Percentiles rank a stretch among this genome's conserved stretches.
These are phyloP conservation scores for Poliocrania exsul DNA, from an alignment of 2,797 vertebrate genomes.

Conservation along the genomic window DNA sequence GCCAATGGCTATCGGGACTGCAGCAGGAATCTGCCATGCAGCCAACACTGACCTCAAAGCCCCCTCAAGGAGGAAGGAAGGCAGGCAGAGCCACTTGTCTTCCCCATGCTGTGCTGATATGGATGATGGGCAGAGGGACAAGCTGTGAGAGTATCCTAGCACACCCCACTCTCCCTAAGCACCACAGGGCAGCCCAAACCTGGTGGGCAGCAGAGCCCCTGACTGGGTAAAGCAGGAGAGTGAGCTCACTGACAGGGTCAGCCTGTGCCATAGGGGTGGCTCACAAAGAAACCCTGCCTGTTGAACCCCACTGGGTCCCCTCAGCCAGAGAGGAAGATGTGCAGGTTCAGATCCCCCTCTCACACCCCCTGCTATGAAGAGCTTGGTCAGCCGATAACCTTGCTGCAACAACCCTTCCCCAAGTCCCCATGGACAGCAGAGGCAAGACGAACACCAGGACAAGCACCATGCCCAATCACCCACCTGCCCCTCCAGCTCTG, in stretches of 20 bases:
- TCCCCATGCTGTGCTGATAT: fast-evolving
- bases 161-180: neutral
- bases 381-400: fast-evolving
- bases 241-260: fast-evolving
- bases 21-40: neutral
- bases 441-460: neutral
- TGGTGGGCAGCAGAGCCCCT: neutral
- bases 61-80: neutral
- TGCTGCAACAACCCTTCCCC: neutral
- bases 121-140: neutral
- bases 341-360: neutral
- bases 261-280: neutral
- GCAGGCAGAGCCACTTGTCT: neutral
- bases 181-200: fast-evolving
- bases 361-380: neutral
- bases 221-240: neutral
- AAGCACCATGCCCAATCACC: neutral
- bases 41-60: neutral
- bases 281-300: neutral
- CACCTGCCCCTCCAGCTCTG: neutral
- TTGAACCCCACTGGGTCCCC: neutral
- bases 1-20: fast-evolving
- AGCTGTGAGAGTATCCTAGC: neutral
- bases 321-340: neutral
- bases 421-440: fast-evolving